Base-by-base conservation (phyloP, 2,888 invertebrate genomes). In the Psylliodes chrysocephalus region DNA sequence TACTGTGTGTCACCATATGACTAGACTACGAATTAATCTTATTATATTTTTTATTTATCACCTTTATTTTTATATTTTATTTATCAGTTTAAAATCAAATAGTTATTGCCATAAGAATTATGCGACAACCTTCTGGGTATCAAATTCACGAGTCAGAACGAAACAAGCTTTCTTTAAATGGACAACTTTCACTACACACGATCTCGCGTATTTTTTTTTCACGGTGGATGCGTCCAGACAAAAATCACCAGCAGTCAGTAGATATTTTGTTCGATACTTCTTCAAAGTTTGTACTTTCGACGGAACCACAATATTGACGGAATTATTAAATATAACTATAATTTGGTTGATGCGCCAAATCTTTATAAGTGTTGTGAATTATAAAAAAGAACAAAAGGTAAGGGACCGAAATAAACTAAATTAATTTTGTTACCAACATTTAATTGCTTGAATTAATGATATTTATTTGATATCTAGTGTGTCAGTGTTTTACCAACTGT, bases 141-240 rank as follows among this genome's bases (percentile, higher is more conserved):
- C 14, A 35, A 14, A 35, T 8, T 35, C 12, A 35, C 35, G 3
- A 10, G n/a, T 35, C 5, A 57, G 49, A 57, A 49, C 49, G 57
- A 38, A 49, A 57, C 57, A 38, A 57, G 57, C 57, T 57, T 57
- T 57, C 57, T 57, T 57, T 35, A 47, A 38, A 15, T 22, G 40
- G 38, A n/a, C 40, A 49, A 57, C 57, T 49, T 49, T 49, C 49
- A 49, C 57, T 57, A 15, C 7, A 10, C 5, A 17, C 14, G n/a
- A 49, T 47, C 40, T 35, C 38, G 25, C 18, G 47, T 57, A 46
- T 38, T 54, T 42, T 42, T 53, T 28, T 38, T 54, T 17, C 10
- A 33, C 12, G 33, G 33, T 33, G 8, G 8, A 33, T 10, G 33
- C 33, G 33, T 4, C 2, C 12, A 33, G 2, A 10, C 33, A 33